These are phyloP conservation scores for Acridotheres tristis DNA, from an alignment of 2,797 vertebrate species.

Conservation along the genomic window DNA sequence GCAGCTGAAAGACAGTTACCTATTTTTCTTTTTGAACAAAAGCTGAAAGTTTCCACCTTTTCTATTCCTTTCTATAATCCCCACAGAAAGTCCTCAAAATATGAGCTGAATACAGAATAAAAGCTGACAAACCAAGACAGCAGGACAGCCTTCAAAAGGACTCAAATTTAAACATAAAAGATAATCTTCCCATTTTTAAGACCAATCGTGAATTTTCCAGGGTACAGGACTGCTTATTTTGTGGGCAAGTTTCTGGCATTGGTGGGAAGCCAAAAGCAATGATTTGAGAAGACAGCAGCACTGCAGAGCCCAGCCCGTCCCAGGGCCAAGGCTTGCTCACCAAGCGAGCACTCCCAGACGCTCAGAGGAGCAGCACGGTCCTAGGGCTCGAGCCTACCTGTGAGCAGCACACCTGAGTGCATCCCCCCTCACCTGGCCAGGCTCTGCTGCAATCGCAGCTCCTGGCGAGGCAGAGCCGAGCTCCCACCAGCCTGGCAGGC, in stretches of 20 bases:
- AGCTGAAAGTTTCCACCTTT: not conserved
- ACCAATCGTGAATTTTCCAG: not conserved
- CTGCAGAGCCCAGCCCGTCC: not conserved
- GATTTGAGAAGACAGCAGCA: not conserved
- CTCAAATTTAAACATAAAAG: not conserved
- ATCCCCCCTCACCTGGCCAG: not conserved
- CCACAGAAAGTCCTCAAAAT: not conserved
- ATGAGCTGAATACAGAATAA: not conserved
- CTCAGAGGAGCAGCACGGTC: not conserved
- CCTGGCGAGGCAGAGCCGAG: not conserved
- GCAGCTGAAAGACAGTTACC: not conserved
- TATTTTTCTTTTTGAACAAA: not conserved
- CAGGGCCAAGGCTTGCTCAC: not conserved
- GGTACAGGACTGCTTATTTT: not conserved
- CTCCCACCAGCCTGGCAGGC: not conserved
- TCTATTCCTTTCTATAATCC: not conserved
- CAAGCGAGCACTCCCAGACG: rapidly evolving
- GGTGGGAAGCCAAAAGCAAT: not conserved
- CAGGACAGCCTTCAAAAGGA: not conserved
- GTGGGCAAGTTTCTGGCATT: not conserved
- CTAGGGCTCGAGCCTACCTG: not conserved
- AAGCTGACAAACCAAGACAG: not conserved
- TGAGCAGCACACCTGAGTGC: not conserved
- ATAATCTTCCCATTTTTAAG: not conserved
- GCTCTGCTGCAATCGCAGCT: not conserved